A percentile compares a stretch with the other conserved stretches of the same genome.
phyloP scores from a whole-genome alignment of 2,888 invertebrate genomes.

The Diachrysia chrysitis region DNA sequence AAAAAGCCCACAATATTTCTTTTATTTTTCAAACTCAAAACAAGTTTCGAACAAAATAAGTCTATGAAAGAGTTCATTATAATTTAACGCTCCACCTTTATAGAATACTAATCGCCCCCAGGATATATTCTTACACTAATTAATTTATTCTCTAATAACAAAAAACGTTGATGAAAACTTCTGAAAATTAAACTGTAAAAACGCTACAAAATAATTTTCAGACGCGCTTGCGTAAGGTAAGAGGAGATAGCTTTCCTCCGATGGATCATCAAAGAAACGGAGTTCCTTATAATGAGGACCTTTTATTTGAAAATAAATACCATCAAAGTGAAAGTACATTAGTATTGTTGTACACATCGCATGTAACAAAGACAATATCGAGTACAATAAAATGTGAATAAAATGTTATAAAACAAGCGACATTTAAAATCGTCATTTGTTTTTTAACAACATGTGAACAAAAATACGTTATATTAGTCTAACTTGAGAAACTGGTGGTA shows the following conservation, averaged over 20 bases:
- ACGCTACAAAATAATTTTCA: constrained; percentile 46
- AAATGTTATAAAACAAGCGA: background rate
- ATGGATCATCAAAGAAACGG: constrained; percentile 56
- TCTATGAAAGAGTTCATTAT: constrained; percentile 19
- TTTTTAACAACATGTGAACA: background rate
- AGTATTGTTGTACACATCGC: background rate
- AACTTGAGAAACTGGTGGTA: background rate
- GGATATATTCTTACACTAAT: constrained; percentile 45
- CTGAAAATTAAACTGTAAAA: constrained; percentile 44
- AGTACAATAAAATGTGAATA: background rate
- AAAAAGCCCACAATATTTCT: background rate
- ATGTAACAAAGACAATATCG: constrained; percentile 4
- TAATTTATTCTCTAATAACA: constrained; percentile 45
- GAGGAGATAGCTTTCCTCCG: constrained; percentile 52
- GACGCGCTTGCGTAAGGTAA: constrained; percentile 47
- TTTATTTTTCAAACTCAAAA: constrained; percentile 21
- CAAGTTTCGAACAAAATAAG: constrained; percentile 16
- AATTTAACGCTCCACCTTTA: constrained; percentile 18
- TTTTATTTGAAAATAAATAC: background rate
- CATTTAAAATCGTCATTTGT: constrained; percentile 2
- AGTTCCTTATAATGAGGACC: constrained; percentile 45
- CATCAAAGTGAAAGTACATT: background rate
- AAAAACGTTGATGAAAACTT: constrained; percentile 47
- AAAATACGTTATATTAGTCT: background rate
- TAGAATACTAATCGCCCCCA: constrained; percentile 29